phyloP scores from a whole-genome alignment of 2,113 vertebrate genomes.

The Platichthys stellatus region DNA sequence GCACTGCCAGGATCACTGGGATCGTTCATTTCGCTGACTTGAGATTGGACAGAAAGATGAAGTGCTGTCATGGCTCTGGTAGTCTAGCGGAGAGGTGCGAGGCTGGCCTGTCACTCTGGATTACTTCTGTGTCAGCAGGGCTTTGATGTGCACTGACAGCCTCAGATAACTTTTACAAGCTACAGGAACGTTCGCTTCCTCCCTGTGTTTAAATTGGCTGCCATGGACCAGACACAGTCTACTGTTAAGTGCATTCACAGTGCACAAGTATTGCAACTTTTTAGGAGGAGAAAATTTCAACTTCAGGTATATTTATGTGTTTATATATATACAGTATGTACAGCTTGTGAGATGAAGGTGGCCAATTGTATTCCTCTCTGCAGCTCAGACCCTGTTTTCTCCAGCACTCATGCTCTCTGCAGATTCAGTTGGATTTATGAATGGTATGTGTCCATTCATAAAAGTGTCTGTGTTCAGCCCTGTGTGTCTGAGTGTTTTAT shows the following conservation, averaged over 20 bases:
- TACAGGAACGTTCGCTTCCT: conserved; percentile 65
- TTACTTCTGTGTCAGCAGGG: conserved; percentile 64
- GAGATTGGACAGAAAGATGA: conserved; percentile 14
- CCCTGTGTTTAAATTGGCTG: conserved; percentile 62
- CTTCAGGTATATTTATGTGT: neutral
- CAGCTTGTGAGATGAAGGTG: neutral
- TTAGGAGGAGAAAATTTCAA: neutral
- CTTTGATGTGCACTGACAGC: conserved; percentile 76
- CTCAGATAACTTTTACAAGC: conserved; percentile 53
- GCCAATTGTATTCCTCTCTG: neutral
- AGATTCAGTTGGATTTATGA: conserved; percentile 73
- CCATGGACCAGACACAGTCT: conserved; percentile 5
- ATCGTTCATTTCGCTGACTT: conserved; percentile 68
- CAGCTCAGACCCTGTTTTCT: neutral
- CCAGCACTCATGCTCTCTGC: neutral
- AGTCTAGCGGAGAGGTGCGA: conserved; percentile 20
- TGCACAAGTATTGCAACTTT: neutral
- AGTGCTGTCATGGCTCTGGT: conserved; percentile 63
- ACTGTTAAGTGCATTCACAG: neutral
- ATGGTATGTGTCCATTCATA: conserved; percentile 79
- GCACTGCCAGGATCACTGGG: conserved; percentile 28
- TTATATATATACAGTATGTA: neutral
- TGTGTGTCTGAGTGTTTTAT: conserved; percentile 12
- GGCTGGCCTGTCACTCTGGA: conserved; percentile 72
- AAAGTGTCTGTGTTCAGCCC: conserved; percentile 51